Conservation (phyloP, 2,888 invertebrate genomes). For the Cephus spinipes region DNA sequence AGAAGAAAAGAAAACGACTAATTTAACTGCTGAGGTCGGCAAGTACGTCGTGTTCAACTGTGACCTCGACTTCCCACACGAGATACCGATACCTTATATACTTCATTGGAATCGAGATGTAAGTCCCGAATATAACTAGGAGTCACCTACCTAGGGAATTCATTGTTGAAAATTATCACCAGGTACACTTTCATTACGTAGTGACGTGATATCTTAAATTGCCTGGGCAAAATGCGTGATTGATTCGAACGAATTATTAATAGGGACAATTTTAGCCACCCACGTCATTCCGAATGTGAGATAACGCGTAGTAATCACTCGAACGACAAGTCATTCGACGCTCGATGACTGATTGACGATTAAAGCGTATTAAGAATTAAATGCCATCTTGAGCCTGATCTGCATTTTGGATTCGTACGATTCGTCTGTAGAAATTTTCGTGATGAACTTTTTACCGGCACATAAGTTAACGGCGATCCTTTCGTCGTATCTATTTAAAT, state of each 20-base stretch:
- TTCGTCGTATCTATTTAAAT: not conserved
- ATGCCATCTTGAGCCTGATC: conserved; percentile 23
- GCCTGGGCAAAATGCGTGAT: not conserved
- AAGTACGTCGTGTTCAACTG: conserved; percentile 85
- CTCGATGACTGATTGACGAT: conserved; percentile 44
- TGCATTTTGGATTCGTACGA: not conserved
- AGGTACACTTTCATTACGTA: not conserved
- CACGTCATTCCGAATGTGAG: not conserved
- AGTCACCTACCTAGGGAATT: not conserved
- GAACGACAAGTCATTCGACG: conserved; percentile 34
- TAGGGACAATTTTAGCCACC: not conserved
- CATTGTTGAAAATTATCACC: not conserved
- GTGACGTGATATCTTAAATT: too few species aligned
- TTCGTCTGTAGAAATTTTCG: not conserved
- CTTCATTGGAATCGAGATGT: conserved; percentile 93
- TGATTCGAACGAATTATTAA: not conserved
- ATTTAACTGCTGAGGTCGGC: conserved; percentile 78
- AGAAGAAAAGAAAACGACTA: conserved; percentile 59
- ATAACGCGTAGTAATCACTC: conserved; percentile 27
- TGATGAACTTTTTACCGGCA: not conserved
- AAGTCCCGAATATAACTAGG: conserved; percentile 61
- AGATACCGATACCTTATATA: conserved; percentile 86
- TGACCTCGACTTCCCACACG: conserved; percentile 88
- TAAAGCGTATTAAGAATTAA: conserved; percentile 46
- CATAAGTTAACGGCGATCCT: not conserved